Base-by-base conservation (phyloP, 1,140 invertebrate genomes). In the Sogatella furcifera region DNA sequence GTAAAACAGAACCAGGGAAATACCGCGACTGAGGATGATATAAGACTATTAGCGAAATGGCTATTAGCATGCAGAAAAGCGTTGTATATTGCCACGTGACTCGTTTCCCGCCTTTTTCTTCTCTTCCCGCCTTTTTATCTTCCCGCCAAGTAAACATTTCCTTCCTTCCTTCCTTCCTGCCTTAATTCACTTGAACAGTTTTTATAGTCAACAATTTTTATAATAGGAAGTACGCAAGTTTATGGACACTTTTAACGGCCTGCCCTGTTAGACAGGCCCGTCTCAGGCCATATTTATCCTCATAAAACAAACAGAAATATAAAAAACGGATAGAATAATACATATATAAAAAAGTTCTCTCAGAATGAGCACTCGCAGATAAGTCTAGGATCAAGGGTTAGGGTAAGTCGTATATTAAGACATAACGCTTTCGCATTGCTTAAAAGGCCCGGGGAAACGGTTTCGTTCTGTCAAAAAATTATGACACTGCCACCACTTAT, bases 291-390 rank as follows among this genome's bases (percentile, higher is more conserved):
- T 49, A 49, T 49, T 49, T 49, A 49, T 49, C 15, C 46, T 49
- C 46, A 49, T 49, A 49, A 49, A 49, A 49, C 46, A 49, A 49
- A 49, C 46, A 49, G 46, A 49, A 49, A 49, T 49, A 49, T 49
- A 49, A 49, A 49, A 49, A 49, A 49, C 21, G 46, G 46, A 49
- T 19, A 49, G 46, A 49, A 49, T 49, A 49, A 49, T 49, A 49
- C 15, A 19, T 19, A 49, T 49, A 49, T 22, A 49, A 17, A 49
- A 28, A 49, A 49, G 21, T 19, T 6, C 46, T 38, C 34, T 38
- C 34, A 22, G 46, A 49, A 49, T 49, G 46, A 49, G 46, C 46
- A 49, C 46, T 49, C 21, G 46, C 15, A 49, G 46, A 49, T 49
- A 49, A 49, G 46, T 17, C 15, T 49, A 49, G 21, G 46, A 22